Evolutionary conservation across 2,888 invertebrate genomes (phyloP).

Genomic region (Timema podura): DNA sequence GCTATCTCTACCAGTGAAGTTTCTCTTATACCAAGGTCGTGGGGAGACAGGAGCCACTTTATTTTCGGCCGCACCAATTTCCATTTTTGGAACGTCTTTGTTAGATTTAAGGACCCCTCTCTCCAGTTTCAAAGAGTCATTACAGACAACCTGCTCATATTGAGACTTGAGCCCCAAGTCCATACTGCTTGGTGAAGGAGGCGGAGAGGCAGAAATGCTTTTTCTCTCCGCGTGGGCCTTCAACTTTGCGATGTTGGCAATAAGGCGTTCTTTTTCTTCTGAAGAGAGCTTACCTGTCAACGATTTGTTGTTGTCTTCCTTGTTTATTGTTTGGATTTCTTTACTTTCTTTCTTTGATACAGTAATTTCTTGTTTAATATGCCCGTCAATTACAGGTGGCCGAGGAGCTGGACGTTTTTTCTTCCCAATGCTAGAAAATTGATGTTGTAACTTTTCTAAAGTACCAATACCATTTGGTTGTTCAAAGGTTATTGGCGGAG

Average conservation of each 20-base stretch:
- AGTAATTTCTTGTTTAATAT: not conserved
- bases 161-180: slow-evolving; percentile 16
- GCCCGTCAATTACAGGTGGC: slow-evolving; percentile 40
- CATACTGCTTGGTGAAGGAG: slow-evolving; percentile 24
- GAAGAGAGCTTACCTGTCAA: slow-evolving; percentile 29
- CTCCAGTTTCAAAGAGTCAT: slow-evolving; percentile 47
- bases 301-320: slow-evolving; percentile 19
- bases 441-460: slow-evolving; percentile 25
- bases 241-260: slow-evolving; percentile 35
- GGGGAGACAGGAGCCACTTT: slow-evolving; percentile 47
- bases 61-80: slow-evolving; percentile 13
- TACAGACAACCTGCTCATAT: slow-evolving; percentile 31
- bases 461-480: slow-evolving; percentile 11
- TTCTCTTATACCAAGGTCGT: slow-evolving; percentile 64
- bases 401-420: slow-evolving; percentile 48
- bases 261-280: slow-evolving; percentile 34
- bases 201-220: slow-evolving; percentile 26
- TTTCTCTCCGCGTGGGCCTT: slow-evolving; percentile 33
- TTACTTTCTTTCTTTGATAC: not conserved
- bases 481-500: slow-evolving; percentile 48
- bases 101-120: slow-evolving; percentile 48
- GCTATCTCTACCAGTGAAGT: slow-evolving; percentile 39
- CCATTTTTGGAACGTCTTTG: slow-evolving; percentile 39
- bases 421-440: slow-evolving; percentile 37
- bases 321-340: slow-evolving; percentile 5